Base-by-base conservation (phyloP, 1,140 invertebrate genomes). In the Caerostris extrusa region DNA sequence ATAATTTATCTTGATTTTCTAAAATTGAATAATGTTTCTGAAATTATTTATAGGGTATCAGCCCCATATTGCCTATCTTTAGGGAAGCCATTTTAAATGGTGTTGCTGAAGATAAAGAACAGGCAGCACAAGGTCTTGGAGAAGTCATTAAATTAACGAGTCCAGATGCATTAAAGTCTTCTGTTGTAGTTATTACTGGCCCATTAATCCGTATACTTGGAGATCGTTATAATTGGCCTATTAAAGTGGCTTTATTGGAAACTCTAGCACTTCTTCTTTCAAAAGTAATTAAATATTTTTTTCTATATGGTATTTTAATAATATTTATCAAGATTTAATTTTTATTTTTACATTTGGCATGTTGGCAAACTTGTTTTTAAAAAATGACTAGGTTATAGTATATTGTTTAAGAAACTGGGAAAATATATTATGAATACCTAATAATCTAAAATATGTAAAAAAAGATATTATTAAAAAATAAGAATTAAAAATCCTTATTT, bases 161-260 rank as follows among this genome's bases (percentile, higher is more conserved):
- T 94, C 97, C 98, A 1, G 96, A 97, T 82, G 98, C 98, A 7
- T 96, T 99, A 34, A 98, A 99, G 96, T 98, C 98, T 3, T 99
- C 98, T 83, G 98, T 99, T 3, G 98, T 99, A 60, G 98, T 99
- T 95, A 99, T 99, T 94, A 99, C 99, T 53, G 99, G 99, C 8
- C 99, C 99, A 0, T 96, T 99, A 17, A 99, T 99, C 96, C 97
- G 99, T 95, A 99, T 99, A 95, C 97, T 99, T 14, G 99, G 99
- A 53, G 99, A 99, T 96, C 97, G 99, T 85, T 99, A 99, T 96
- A 98, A 97, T 94, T 97, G 98, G 95, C 98, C 97, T 95, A 98
- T 99, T 0, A 99, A 99, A 96, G 98, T 98, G 0, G 98, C 99
- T 56, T 98, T 99, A 12, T 96, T 99, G 6, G 98, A 99, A 95